Evolutionary conservation across 2,797 vertebrate genomes (phyloP), one percentile per base, ranked within the genome.

Genomic region (Lagorchestes hirsutus): DNA sequence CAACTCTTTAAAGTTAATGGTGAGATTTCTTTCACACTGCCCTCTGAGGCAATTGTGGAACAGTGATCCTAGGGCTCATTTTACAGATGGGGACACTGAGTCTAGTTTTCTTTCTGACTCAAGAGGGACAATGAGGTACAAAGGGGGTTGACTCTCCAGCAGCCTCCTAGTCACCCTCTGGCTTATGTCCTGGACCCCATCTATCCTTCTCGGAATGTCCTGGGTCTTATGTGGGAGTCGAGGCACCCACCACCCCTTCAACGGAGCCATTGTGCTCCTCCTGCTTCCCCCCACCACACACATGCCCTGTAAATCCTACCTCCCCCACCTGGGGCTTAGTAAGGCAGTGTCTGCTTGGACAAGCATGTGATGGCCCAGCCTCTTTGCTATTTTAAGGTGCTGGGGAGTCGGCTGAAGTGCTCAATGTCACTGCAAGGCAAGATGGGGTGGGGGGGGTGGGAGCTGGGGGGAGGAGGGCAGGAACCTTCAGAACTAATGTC

Each of bases 401-500:
- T 93, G 96, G 97, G 95, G 67, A 90, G 57, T 95, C 2, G 0
- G n/a, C 90, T 0, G 91, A 98, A 97, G 98, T 97, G 95, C 98
- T 98, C 98, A 95, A 93, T 98, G 98, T 98, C 98, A 98, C 98
- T 46, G n/a, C 97, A 91, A 95, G 97, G 98, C 94, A 91, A 93
- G 95, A 97, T 95, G 40, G 67, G 16, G 67, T n/a, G n/a, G 74
- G 74, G 2, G 0, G 52, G 4, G 5, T 46, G 74, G n/a, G 40
- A 13, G 95, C 97, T 50, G 95, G 97, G 97, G 98, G 97, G 98
- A 97, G 98, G 97, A 97, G 96, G 97, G 97, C 98, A 98, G 97
- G 96, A 98, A 98, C 98, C 98, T 98, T 98, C 98, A 96, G 98
- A 98, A 98, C 98, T 99, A 98, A 98, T 99, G 99, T 99, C 99